These are phyloP conservation scores for Synergus umbraculus DNA, from an alignment of 2,888 invertebrate genomes.

Conservation along the genomic window DNA sequence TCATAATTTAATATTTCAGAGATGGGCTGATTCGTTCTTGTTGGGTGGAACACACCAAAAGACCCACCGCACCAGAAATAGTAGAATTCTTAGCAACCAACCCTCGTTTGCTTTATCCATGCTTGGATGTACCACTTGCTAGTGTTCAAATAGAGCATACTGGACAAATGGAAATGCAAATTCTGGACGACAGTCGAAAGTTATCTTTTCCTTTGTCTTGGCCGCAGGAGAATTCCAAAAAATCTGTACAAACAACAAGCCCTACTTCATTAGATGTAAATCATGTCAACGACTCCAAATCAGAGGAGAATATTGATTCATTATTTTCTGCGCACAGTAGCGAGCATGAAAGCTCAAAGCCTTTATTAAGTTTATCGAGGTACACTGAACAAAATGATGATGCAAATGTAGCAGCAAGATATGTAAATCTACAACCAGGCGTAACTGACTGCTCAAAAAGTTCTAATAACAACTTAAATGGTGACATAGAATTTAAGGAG, in stretches of 20 bases:
- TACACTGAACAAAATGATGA: constrained; percentile 8
- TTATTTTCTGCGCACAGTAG: constrained; percentile 1
- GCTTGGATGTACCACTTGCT: constrained; percentile 86
- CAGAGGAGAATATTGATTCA: background rate
- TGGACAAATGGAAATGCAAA: constrained; percentile 79
- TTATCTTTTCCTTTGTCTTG: constrained; percentile 72
- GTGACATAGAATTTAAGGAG: constrained; percentile 49
- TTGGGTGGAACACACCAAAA: constrained; percentile 84
- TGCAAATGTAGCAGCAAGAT: constrained; percentile 51
- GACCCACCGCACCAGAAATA: constrained; percentile 88
- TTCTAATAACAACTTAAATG: constrained; percentile 7
- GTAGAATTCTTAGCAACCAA: constrained; percentile 89
- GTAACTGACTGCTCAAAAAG: constrained; percentile 43
- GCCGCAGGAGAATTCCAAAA: constrained; percentile 48
- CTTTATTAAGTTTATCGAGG: constrained; percentile 47
- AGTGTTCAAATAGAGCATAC: constrained; percentile 86
- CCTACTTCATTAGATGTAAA: constrained; percentile 18
- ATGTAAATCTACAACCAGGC: constrained; percentile 68
- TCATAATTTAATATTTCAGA: constrained; percentile 77
- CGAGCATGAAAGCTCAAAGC: constrained; percentile 57
- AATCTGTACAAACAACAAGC: background rate
- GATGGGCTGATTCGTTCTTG: constrained; percentile 87
- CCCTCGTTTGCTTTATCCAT: constrained; percentile 87
- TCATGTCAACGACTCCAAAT: background rate
- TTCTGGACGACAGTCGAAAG: constrained; percentile 76